Evolutionary conservation across 2,113 vertebrate species (phyloP).

Genomic region (Trogon melanurus): DNA sequence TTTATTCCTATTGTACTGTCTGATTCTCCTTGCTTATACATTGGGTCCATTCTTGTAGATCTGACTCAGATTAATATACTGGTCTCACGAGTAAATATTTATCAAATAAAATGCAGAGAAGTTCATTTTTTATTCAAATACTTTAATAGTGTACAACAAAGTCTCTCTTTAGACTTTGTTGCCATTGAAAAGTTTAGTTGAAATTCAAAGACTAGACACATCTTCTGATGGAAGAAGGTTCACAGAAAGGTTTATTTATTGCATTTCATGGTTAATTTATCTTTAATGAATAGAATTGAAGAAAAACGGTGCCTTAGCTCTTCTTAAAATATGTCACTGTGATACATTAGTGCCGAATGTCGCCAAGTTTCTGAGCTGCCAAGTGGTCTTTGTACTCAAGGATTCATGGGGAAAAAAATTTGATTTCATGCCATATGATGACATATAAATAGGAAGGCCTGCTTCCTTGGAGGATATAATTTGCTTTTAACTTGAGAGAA

Average conservation of each 20-base stretch:
- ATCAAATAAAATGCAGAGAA: background rate
- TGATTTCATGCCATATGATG: slow-evolving; percentile 41
- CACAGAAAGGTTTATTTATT: background rate
- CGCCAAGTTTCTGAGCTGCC: background rate
- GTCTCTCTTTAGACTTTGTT: background rate
- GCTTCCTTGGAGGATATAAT: slow-evolving; percentile 42
- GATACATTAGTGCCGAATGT: background rate
- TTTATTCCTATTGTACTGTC: background rate
- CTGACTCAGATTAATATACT: background rate
- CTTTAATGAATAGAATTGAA: background rate
- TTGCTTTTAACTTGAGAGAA: slow-evolving; percentile 33
- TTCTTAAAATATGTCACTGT: background rate
- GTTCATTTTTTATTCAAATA: background rate
- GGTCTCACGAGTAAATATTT: background rate
- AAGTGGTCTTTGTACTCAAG: background rate
- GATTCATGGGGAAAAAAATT: background rate
- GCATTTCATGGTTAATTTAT: slow-evolving; percentile 29
- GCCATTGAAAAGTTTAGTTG: background rate
- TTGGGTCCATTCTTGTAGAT: background rate
- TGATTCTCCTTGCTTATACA: background rate
- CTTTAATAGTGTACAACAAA: background rate
- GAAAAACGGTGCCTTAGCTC: background rate
- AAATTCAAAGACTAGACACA: background rate
- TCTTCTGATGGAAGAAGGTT: background rate
- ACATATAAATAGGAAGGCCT: slow-evolving; percentile 35